Evolutionary conservation across 2,113 vertebrate species (phyloP).

Genomic region (Spea bombifrons): DNA sequence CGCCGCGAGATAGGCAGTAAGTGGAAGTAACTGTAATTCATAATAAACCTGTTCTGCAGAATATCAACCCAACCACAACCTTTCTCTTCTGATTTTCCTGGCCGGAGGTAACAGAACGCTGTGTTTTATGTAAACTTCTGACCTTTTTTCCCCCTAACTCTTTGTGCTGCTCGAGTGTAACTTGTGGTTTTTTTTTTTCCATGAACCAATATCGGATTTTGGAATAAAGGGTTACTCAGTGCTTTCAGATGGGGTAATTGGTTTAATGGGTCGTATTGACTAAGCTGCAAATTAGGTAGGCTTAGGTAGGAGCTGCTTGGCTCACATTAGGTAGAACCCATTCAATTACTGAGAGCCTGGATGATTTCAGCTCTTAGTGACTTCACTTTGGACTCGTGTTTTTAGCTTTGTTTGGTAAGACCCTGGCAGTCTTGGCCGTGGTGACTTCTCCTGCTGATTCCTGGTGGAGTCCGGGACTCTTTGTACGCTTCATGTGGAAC

Average conservation of each 20-base stretch:
- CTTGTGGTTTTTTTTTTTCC: not conserved
- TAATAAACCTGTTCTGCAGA: constrained; percentile 42
- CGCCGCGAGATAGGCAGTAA: constrained; percentile 34
- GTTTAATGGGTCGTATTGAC: not conserved
- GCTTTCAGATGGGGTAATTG: not conserved
- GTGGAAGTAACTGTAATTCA: constrained; percentile 44
- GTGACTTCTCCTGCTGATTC: too few relatives aligned
- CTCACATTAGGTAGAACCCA: too few relatives aligned
- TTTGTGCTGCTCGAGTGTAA: not conserved
- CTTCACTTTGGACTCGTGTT: too few relatives aligned
- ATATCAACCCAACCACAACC: constrained; percentile 31
- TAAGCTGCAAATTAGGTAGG: not conserved
- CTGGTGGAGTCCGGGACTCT: too few relatives aligned
- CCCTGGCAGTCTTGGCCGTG: too few relatives aligned
- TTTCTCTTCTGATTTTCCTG: constrained; percentile 34
- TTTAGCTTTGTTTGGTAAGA: too few relatives aligned
- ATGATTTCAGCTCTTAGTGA: too few relatives aligned
- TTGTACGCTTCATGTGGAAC: too few relatives aligned
- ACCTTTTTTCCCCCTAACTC: constrained; percentile 12
- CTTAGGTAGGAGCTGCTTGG: too few relatives aligned
- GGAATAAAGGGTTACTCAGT: not conserved
- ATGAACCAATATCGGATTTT: not conserved
- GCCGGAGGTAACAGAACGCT: constrained; percentile 31
- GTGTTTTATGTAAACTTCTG: constrained; percentile 43
- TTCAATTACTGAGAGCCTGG: too few relatives aligned